Percentiles rank a stretch among this genome's conserved stretches.
Conservation (phyloP, 2,888 invertebrate genomes). For the Gymnosoma rotundatum region DNA sequence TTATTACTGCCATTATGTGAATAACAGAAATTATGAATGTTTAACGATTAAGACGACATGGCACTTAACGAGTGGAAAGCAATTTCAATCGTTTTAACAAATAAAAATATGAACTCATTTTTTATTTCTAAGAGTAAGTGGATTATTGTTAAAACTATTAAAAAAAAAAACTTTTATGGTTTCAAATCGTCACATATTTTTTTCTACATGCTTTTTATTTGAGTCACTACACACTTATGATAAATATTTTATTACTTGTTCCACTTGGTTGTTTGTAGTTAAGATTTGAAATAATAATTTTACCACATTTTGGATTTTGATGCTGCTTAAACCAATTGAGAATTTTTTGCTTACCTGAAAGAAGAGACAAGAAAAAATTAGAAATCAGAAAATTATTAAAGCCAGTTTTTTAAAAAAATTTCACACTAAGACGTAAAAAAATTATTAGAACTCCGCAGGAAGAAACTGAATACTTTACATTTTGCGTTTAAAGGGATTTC, state of each 20-base stretch:
- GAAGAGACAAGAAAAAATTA: not conserved
- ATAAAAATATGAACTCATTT: slow-evolving; percentile 15
- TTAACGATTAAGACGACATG: not conserved
- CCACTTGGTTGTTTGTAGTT: not conserved
- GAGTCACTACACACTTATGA: not conserved
- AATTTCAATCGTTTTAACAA: slow-evolving; percentile 27
- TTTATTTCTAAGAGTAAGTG: not conserved
- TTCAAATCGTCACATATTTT: not conserved
- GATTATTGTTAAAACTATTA: not conserved
- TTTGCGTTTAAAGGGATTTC: too few species aligned
- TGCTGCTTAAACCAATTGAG: not conserved
- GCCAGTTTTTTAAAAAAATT: too few species aligned
- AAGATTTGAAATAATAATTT: not conserved
- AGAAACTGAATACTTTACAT: too few species aligned
- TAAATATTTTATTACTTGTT: not conserved
- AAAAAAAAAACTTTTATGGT: not conserved
- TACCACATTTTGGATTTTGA: not conserved
- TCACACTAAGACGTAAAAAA: too few species aligned
- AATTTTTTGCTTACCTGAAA: not conserved
- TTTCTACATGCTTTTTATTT: not conserved
- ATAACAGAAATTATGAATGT: not conserved
- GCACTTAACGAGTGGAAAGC: not conserved
- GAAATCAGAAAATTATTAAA: too few species aligned
- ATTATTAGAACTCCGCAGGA: too few species aligned
- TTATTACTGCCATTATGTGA: slow-evolving; percentile 20